Evolutionary conservation across 2,888 invertebrate species (phyloP).

Genomic region (Conchocele bisecta): DNA sequence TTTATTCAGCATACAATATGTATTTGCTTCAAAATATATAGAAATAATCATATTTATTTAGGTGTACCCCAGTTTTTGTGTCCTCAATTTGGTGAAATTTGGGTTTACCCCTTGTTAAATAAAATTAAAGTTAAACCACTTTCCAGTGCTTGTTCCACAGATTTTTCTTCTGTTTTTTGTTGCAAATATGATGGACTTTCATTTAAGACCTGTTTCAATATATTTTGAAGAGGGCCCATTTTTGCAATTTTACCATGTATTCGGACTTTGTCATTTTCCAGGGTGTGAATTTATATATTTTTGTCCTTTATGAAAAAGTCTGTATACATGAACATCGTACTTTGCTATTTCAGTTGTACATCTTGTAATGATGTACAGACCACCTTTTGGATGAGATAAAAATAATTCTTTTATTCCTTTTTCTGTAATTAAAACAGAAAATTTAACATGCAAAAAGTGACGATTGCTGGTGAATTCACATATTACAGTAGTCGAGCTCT

Average conservation of each 20-base stretch:
- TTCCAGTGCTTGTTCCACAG: slow-evolving; percentile 63
- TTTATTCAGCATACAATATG: too few relatives aligned
- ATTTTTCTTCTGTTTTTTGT: slow-evolving; percentile 54
- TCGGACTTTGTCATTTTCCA: slow-evolving; percentile 34
- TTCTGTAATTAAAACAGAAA: too few relatives aligned
- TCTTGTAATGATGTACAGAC: too few relatives aligned
- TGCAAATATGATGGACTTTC: slow-evolving; percentile 58
- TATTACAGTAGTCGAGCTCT: too few relatives aligned
- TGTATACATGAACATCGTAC: neutral
- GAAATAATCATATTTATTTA: neutral
- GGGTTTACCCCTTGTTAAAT: neutral
- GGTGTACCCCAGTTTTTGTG: slow-evolving; percentile 19
- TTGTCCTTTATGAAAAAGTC: neutral
- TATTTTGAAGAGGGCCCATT: slow-evolving; percentile 74
- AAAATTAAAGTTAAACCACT: slow-evolving; percentile 20
- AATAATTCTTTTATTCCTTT: too few relatives aligned
- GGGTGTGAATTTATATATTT: neutral
- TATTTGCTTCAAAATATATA: too few relatives aligned
- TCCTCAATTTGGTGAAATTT: slow-evolving; percentile 16
- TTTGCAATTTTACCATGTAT: slow-evolving; percentile 70
- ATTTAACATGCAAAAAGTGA: too few relatives aligned
- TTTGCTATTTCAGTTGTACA: too few relatives aligned
- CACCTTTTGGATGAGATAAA: too few relatives aligned
- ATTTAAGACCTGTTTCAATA: slow-evolving; percentile 66
- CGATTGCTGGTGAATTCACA: too few relatives aligned